Percentiles rank a stretch among this genome's conserved stretches.
Evolutionary conservation across 2,888 invertebrate species (phyloP).

Genomic region (Acrobasis repandana): DNA sequence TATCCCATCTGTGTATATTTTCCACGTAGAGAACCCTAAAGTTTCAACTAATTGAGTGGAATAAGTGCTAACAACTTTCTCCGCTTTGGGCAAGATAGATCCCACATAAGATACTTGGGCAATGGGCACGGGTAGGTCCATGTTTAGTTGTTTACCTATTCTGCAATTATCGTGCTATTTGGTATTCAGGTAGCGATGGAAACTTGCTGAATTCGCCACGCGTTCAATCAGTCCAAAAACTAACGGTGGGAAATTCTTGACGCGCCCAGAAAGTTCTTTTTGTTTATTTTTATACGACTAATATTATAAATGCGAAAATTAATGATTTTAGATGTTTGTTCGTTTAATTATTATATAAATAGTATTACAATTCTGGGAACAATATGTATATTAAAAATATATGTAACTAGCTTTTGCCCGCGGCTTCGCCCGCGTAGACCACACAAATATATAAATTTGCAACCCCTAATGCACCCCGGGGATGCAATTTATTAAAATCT

Average conservation of each 20-base stretch:
- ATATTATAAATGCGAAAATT: too few species aligned
- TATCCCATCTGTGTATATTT: slow-evolving; percentile 31
- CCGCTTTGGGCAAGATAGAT: slow-evolving; percentile 43
- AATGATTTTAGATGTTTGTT: too few species aligned
- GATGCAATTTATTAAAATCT: too few species aligned
- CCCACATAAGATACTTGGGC: slow-evolving; percentile 38
- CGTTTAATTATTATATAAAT: too few species aligned
- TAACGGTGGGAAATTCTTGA: background rate
- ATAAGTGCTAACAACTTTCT: slow-evolving; percentile 38
- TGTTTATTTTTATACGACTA: background rate
- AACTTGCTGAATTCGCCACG: slow-evolving; percentile 22
- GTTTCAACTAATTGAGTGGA: slow-evolving; percentile 49
- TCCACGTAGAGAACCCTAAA: slow-evolving; percentile 41
- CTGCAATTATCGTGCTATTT: slow-evolving; percentile 41
- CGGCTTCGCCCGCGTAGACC: too few species aligned
- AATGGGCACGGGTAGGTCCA: background rate
- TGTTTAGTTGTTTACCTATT: slow-evolving; percentile 39
- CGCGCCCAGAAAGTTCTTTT: background rate
- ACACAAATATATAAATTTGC: too few species aligned
- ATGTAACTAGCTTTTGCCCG: too few species aligned
- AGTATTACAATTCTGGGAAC: too few species aligned
- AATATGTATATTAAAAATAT: too few species aligned
- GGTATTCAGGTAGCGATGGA: slow-evolving; percentile 38
- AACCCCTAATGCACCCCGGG: too few species aligned
- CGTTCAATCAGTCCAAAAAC: slow-evolving; percentile 16